Base-by-base conservation (phyloP, 2,888 invertebrate genomes). In the Pogonocherus hispidulus region DNA sequence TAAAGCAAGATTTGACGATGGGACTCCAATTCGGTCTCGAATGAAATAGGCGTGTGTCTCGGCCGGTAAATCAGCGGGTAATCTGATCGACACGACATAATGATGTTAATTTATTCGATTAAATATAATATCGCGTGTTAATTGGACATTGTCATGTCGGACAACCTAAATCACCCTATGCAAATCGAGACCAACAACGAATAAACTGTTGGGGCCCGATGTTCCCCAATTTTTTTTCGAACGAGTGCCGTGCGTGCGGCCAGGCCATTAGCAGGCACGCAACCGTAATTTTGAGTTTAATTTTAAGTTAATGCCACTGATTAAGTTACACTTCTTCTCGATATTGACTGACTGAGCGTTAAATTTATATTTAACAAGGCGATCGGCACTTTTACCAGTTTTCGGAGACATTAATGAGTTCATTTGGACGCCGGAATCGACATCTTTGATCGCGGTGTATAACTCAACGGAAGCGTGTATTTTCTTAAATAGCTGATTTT, bases 311-410 rank as follows among this genome's bases (percentile, higher is more conserved):
- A 80, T 76, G 78, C 78, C 69, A 75, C 80, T 78, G 81, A 81
- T 81, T 81, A 80, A 79, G 79, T 81, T 80, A 80, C 80, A 77
- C 73, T 81, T 78, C 79, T 81, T 80, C 75, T 75, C 66, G 63
- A 72, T 72, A 74, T 69, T 70, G 73, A 68, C 65, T 66, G 72
- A 70, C 66, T 54, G 59, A 56, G 41, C 65, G 70, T 64, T 62
- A 75, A 75, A 77, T 78, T 76, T 76, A 76, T 74, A 56, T 67
- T 75, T 69, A 71, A 78, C 76, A 76, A 64, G 67, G 52, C 64
- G 72, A 74, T 76, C 75, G 75, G 73, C 76, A 72, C 75, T 68
- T 75, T 73, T 72, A 47, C 60, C 55, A 57, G 63, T 52, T 69
- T 65, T 54, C 52, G 54, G 66, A 18, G 70, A 72, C 70, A 52